Evolutionary conservation across 2,113 vertebrate genomes (phyloP).

Genomic region (Mus musculus): GRCm39 chr13:90484001-90484500

Average conservation of each 20-base stretch:
- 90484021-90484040: slow-evolving; percentile 54
- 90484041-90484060: slow-evolving; percentile 78
- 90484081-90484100: slow-evolving; percentile 76
- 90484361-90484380: not conserved
- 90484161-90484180: slow-evolving; percentile 71
- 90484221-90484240: slow-evolving; percentile 71
- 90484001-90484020: slow-evolving; percentile 68
- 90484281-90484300: slow-evolving; percentile 39
- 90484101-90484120: slow-evolving; percentile 66
- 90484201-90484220: slow-evolving; percentile 69
- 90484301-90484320: slow-evolving; percentile 25
- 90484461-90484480: slow-evolving; percentile 10
- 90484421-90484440: not conserved
- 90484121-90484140: slow-evolving; percentile 70
- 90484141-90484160: slow-evolving; percentile 53
- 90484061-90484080: slow-evolving; percentile 58
- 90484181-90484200: slow-evolving; percentile 66
- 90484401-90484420: not conserved
- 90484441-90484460: not conserved
- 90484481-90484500: not conserved
- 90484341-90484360: not conserved
- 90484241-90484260: not conserved
- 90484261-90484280: slow-evolving; percentile 50
- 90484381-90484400: not conserved
- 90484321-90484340: slow-evolving; percentile 11